These are phyloP conservation scores for Crotalus helleri DNA, from an alignment of 2,113 vertebrate genomes.

Conservation along the genomic window DNA sequence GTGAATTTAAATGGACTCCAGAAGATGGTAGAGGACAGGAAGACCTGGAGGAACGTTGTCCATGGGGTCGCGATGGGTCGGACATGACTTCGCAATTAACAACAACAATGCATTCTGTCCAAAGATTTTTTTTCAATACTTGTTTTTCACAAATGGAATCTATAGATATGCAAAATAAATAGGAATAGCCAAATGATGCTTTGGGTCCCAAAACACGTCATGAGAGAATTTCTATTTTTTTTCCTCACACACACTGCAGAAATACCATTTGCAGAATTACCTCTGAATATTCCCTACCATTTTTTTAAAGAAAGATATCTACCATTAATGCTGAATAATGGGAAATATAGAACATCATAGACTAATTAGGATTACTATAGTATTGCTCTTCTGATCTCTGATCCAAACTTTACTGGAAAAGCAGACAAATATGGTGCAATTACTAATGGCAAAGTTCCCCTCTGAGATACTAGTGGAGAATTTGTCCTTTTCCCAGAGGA, in stretches of 20 bases:
- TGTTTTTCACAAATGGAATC: neutral
- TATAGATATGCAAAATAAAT: neutral
- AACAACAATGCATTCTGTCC: neutral
- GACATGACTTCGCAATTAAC: no score
- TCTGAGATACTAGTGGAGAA: neutral
- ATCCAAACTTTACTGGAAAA: neutral
- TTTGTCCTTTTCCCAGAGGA: neutral
- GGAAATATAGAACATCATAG: neutral
- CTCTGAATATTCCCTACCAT: neutral
- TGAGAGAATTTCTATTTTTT: neutral
- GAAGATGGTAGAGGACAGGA: no score
- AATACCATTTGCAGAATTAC: neutral
- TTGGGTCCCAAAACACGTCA: neutral
- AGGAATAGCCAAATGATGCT: neutral
- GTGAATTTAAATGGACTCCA: no score
- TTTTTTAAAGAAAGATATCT: neutral
- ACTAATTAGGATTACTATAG: neutral
- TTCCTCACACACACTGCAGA: no score
- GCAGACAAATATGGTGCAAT: neutral
- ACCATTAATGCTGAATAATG: neutral
- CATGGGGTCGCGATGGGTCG: no score
- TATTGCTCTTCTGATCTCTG: neutral
- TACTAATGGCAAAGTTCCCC: neutral
- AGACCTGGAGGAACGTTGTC: no score
- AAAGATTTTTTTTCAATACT: neutral